These are phyloP conservation scores for Phthorimaea operculella DNA, from an alignment of 1,140 invertebrate species.

Conservation along the genomic window DNA sequence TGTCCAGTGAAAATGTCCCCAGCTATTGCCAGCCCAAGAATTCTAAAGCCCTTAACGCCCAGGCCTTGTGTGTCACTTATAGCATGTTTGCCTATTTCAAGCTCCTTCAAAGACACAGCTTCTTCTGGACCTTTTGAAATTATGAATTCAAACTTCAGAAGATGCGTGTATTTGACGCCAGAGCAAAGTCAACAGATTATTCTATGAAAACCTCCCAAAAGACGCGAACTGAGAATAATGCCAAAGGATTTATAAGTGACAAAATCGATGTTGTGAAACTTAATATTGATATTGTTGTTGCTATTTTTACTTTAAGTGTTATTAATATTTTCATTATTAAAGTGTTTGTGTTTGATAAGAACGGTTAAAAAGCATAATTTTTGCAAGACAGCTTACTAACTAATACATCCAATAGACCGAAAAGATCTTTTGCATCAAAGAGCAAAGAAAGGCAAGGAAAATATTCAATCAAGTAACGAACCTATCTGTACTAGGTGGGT, in stretches of 20 bases:
- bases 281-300: constrained; percentile 5
- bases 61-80: constrained; percentile 60
- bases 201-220: neutral
- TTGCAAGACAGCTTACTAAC: no score
- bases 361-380: no score
- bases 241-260: neutral
- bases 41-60: constrained; percentile 41
- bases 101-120: neutral
- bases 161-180: neutral
- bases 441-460: no score
- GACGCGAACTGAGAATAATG: neutral
- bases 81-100: constrained; percentile 35
- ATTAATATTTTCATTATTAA: no score
- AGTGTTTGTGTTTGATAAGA: no score
- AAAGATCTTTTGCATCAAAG: no score
- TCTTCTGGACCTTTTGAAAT: neutral
- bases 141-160: neutral
- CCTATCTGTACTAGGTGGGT: no score
- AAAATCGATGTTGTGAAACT: constrained; percentile 10
- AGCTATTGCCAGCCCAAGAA: constrained; percentile 24
- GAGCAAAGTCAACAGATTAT: neutral
- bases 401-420: no score
- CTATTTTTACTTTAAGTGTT: constrained; percentile 15
- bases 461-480: no score
- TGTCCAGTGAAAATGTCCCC: neutral